Base-by-base conservation (phyloP, 1,140 invertebrate genomes). In the Cydia strobilella region DNA sequence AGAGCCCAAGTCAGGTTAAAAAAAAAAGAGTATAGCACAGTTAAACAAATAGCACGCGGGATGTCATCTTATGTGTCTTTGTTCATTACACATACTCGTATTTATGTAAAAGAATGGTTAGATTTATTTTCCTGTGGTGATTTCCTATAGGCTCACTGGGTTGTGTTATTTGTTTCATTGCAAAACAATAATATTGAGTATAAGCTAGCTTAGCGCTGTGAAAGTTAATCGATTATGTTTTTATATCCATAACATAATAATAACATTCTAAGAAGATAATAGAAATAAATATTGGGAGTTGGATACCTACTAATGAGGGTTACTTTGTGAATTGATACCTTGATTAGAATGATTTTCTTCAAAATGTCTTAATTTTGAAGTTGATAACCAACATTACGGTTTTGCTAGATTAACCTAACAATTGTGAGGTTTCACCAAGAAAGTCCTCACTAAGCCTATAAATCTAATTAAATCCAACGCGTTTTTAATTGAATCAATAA, bases 81-180 rank as follows among this genome's bases (percentile, higher is more conserved):
- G 54, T 23, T 23, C 54, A 23, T 59, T 54, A 59, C 18, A 23
- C 20, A 59, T 59, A 59, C 18, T 12, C 20, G 23, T 59, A 59
- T 59, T 23, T 59, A 51, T 51, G 10, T 18, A 18, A 18, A 51
- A 5, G n/a, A 51, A 1, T 6, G 18, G 18, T 2, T 23, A 10
- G 54, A 20, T 59, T 59, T 23, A 59, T 59, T 59, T 59, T 59
- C 20, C 54, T 59, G 10, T 23, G 54, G 2, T 59, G 9, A 23
- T 59, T 59, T 59, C 54, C 54, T 59, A 54, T 59, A 23, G n/a
- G 15, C n/a, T 51, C 48, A n/a, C 15, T 59, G 13, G n/a, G 51
- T 7, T 54, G 48, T n/a, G 51, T n/a, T 18, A 18, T 59, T 23
- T 23, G 20, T 59, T 59, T 59, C 12, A 59, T 9, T 23, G 12